Base-by-base conservation (phyloP, 2,797 vertebrate genomes). In the Catamblyrhynchus diadema region DNA sequence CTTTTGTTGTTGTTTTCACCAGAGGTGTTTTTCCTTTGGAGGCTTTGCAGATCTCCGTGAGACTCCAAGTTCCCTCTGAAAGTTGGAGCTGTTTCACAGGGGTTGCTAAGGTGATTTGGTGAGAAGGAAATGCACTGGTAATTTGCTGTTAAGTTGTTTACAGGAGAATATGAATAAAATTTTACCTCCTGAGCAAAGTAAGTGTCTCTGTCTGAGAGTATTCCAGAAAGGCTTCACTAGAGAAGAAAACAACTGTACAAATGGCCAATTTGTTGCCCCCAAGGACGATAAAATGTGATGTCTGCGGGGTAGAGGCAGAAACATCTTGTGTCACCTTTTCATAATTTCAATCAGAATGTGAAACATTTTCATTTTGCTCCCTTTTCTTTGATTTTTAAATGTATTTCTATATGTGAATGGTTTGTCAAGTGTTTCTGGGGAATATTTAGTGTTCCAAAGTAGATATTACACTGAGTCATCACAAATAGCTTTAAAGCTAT, bases 81-180 rank as follows among this genome's bases (percentile, higher is more conserved):
- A 67, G 57, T 64, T 71, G 77, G 48, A 66, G 94, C 79, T 96
- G 81, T 85, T 97, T 95, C 91, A 56, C 80, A 57, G 74, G 57
- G 86, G 96, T 98, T 98, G 97, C 97, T 96, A 97, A 96, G 97
- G 97, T 97, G 97, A 97, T 96, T 93, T 87, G 70, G 81, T 91
- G 87, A 84, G 88, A 90, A 94, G 93, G 86, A 96, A 96, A 90
- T 69, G 88, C 62, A 77, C 71, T 71, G 88, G 89, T 78, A 94
- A 96, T 86, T 96, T 93, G 90, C 89, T 88, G 79, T 92, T 94
- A 97, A 95, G 81, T 95, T 98, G 94, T 97, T 98, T 97, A 95
- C 78, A 86, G 92, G 90, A 89, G 96, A 88, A 87, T 84, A 81
- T 95, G 95, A 97, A 94, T 96, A 95, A 93, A 93, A 86, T 81